Evolutionary conservation across 2,888 invertebrate species (phyloP).

Genomic region (Julus scandinavius): DNA sequence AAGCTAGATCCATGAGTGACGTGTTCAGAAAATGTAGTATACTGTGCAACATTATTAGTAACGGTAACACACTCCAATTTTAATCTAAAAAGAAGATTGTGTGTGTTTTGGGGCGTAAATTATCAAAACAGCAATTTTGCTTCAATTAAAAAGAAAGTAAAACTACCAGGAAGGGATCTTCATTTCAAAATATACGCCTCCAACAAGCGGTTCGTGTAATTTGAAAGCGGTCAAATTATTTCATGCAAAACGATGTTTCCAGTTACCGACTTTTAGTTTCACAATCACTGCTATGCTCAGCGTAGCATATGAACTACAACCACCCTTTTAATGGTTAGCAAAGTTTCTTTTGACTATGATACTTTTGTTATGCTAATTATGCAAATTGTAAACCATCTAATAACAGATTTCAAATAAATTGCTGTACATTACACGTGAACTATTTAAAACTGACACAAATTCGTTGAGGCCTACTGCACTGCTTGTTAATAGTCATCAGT

Average conservation of each 20-base stretch:
- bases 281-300: not conserved
- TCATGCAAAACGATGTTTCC: conserved; percentile 7
- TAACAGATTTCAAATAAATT: not conserved
- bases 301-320: conserved; percentile 13
- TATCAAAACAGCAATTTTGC: not conserved
- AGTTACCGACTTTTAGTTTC: not conserved
- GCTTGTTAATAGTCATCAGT: not conserved
- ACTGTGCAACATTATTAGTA: not conserved
- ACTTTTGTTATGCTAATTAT: conserved; percentile 21
- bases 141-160: conserved; percentile 12
- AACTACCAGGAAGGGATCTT: conserved; percentile 11
- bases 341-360: not conserved
- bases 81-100: not conserved
- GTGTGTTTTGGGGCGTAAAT: not conserved
- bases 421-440: not conserved
- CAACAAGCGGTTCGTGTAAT: not conserved
- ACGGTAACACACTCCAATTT: not conserved
- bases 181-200: not conserved
- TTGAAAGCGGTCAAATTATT: not conserved
- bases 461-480: not conserved
- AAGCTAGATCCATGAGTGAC: not conserved
- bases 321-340: not conserved
- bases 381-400: not conserved
- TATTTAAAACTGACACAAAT: not conserved
- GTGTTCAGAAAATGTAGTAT: not conserved